phyloP scores from a whole-genome alignment of 2,888 invertebrate species.

The Phanerotoma sp. region DNA sequence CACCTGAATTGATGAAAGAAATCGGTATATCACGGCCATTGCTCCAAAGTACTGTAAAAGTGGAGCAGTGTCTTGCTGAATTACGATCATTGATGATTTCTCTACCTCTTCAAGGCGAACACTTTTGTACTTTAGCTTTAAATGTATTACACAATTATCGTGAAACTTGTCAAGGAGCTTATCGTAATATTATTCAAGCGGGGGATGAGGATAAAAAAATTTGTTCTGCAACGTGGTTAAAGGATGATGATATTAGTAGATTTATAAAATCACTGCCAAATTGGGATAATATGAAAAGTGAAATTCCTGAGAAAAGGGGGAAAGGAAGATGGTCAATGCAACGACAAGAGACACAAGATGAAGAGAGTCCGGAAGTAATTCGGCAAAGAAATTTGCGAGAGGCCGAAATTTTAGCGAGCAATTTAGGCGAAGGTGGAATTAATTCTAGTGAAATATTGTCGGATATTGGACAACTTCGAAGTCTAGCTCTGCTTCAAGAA shows the following conservation, averaged over 20 bases:
- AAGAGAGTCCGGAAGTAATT: slow-evolving; percentile 78
- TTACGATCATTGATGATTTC: slow-evolving; percentile 69
- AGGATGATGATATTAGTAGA: slow-evolving; percentile 92
- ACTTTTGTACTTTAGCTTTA: slow-evolving; percentile 72
- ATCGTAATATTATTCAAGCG: slow-evolving; percentile 74
- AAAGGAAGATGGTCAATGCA: slow-evolving; percentile 50
- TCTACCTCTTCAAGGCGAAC: slow-evolving; percentile 73
- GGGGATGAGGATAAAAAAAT: slow-evolving; percentile 77
- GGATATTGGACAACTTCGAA: slow-evolving; percentile 78
- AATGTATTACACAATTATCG: slow-evolving; percentile 72
- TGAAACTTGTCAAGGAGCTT: slow-evolving; percentile 73
- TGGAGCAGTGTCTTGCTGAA: slow-evolving; percentile 69
- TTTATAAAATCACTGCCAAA: slow-evolving; percentile 88
- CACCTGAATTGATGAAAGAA: slow-evolving; percentile 69
- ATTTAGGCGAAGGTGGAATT: slow-evolving; percentile 85
- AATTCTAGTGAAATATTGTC: slow-evolving; percentile 82
- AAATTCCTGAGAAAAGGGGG: slow-evolving; percentile 51
- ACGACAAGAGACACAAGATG: slow-evolving; percentile 64
- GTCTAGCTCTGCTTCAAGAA: slow-evolving; percentile 88
- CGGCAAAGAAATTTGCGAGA: slow-evolving; percentile 80
- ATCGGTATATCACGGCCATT: slow-evolving; percentile 67
- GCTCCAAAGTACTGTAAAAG: slow-evolving; percentile 70
- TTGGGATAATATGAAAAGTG: slow-evolving; percentile 68
- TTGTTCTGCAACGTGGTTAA: slow-evolving; percentile 85
- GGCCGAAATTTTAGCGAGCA: slow-evolving; percentile 90